Percentiles rank a stretch among this genome's conserved stretches.
Evolutionary conservation across 2,888 invertebrate species (phyloP).

Genomic region (Schizotus pectinicornis): DNA sequence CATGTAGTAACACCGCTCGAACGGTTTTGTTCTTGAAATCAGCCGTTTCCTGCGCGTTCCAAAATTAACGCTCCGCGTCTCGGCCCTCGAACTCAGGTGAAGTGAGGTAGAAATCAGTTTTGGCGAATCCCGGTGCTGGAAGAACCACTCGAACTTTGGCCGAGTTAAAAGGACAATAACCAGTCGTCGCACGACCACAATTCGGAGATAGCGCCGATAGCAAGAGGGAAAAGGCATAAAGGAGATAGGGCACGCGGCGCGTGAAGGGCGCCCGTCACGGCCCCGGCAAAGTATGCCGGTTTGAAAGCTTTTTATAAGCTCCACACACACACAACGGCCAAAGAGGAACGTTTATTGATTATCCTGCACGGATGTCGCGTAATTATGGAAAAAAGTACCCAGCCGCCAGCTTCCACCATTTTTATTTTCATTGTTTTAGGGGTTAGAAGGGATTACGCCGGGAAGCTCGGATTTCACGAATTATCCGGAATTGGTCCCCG

Average conservation of each 20-base stretch:
- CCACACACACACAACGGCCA: background rate
- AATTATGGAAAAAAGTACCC: too few species aligned
- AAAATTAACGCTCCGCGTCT: too few species aligned
- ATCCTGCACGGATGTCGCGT: background rate
- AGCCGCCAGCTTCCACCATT: background rate
- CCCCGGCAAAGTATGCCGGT: constrained; percentile 7
- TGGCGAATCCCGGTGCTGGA: background rate
- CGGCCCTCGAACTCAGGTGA: too few species aligned
- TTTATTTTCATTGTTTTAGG: too few species aligned
- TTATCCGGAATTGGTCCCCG: background rate
- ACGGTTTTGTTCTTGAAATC: too few species aligned
- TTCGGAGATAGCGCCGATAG: constrained; percentile 23
- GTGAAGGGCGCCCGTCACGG: constrained; percentile 13
- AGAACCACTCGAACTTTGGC: background rate
- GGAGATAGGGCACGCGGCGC: constrained; percentile 22
- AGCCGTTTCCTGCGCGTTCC: too few species aligned
- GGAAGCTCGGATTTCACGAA: background rate
- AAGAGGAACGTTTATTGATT: constrained; percentile 16
- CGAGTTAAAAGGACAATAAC: constrained; percentile 21
- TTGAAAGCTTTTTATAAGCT: constrained; percentile 21
- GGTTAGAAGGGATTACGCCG: too few species aligned
- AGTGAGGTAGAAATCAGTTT: too few species aligned
- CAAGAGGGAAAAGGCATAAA: constrained; percentile 22
- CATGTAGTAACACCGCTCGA: too few species aligned
- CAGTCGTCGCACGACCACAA: constrained; percentile 25